phyloP scores from a whole-genome alignment of 2,797 vertebrate species.

The Gallirallus australis region DNA sequence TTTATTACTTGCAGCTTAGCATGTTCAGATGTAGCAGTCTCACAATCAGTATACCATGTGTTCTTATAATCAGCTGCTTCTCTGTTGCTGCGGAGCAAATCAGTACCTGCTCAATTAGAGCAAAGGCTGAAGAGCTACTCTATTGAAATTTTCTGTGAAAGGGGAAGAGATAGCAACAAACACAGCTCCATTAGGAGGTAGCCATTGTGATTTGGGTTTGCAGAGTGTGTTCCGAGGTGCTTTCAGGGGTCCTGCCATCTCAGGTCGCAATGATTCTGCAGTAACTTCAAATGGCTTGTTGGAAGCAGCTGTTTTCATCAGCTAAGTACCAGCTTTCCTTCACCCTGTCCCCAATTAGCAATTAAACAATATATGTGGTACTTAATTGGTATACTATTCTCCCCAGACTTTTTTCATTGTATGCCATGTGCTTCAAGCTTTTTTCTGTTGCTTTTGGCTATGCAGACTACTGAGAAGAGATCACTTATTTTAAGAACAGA shows the following conservation, averaged over 20 bases:
- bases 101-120: slow-evolving; percentile 36
- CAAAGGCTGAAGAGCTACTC: neutral
- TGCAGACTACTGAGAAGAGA: neutral
- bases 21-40: neutral
- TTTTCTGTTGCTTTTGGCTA: neutral
- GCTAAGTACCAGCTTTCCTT: slow-evolving; percentile 40
- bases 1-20: neutral
- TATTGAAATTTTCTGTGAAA: neutral
- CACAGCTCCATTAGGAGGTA: neutral
- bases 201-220: neutral
- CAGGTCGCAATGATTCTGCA: neutral
- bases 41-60: neutral
- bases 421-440: neutral
- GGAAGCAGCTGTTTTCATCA: slow-evolving; percentile 73
- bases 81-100: slow-evolving; percentile 11
- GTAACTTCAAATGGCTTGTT: slow-evolving; percentile 60
- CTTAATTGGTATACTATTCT: neutral
- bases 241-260: slow-evolving; percentile 5
- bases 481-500: neutral
- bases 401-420: neutral
- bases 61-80: neutral
- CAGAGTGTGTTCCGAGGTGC: neutral
- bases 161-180: neutral
- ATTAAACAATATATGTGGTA: slow-evolving; percentile 47
- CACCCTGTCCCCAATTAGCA: slow-evolving; percentile 57